Percentiles rank a stretch among this genome's conserved stretches.
Evolutionary conservation across 2,888 invertebrate species (phyloP).

Genomic region (Tetheella fluctuosa): DNA sequence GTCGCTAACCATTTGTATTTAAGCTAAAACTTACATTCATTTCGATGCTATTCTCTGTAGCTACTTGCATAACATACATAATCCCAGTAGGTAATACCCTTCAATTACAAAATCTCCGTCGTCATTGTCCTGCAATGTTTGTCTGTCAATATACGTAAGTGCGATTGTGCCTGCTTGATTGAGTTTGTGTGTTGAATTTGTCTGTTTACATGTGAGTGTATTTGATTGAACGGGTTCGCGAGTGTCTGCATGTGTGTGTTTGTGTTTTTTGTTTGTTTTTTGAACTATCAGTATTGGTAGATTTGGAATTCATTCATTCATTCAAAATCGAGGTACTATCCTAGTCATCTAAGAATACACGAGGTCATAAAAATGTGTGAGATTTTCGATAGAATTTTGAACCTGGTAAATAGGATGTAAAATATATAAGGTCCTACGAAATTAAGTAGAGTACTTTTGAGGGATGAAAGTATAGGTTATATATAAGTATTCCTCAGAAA

Average conservation of each 20-base stretch:
- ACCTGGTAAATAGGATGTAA: too few relatives aligned
- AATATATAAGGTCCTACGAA: too few relatives aligned
- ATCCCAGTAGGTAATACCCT: background rate
- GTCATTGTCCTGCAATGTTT: background rate
- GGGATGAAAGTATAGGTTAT: too few relatives aligned
- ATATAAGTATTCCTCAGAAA: too few relatives aligned
- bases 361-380: background rate
- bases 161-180: background rate
- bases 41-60: background rate
- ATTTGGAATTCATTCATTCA: too few relatives aligned
- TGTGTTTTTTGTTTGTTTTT: background rate
- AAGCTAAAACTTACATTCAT: slow-evolving; percentile 10
- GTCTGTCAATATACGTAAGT: background rate
- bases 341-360: background rate
- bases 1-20: slow-evolving; percentile 41
- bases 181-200: background rate
- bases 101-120: background rate
- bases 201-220: background rate
- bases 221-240: background rate
- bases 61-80: background rate
- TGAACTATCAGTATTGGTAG: background rate
- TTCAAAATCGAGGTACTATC: too few relatives aligned
- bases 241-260: background rate
- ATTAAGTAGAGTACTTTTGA: too few relatives aligned
- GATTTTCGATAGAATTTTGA: too few relatives aligned